Conservation (phyloP, 23 tunicate genomes). For the Trididemnum clinides region DNA sequence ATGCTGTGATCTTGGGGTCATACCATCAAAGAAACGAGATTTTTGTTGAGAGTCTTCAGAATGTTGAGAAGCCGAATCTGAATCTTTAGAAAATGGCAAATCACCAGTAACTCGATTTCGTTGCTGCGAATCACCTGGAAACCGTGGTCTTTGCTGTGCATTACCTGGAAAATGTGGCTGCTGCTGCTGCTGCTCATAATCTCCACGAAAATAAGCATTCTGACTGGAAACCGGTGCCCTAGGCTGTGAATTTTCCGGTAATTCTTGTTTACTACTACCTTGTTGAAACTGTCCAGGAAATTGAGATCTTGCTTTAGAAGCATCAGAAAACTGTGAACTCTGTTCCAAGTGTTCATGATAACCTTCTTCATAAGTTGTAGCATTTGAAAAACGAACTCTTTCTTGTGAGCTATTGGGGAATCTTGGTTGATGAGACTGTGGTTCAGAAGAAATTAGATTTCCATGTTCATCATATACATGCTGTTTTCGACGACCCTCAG, state of each 20-base stretch:
- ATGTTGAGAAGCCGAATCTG: not conserved
- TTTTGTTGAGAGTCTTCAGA: not conserved
- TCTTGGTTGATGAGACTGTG: not conserved
- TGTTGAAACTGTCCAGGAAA: too few species aligned
- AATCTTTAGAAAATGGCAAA: not conserved
- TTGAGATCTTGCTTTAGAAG: too few species aligned
- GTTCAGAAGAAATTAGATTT: not conserved
- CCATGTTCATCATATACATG: slow-evolving; percentile 10
- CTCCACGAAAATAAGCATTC: too few species aligned
- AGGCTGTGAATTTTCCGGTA: too few species aligned
- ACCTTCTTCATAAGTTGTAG: not conserved
- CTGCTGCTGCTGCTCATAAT: too few species aligned
- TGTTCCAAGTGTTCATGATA: too few species aligned
- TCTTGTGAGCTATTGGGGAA: not conserved
- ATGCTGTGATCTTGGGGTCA: not conserved
- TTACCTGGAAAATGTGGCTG: too few species aligned
- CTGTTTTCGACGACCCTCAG: not conserved
- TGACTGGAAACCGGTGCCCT: too few species aligned
- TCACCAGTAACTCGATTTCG: not conserved
- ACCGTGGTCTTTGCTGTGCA: not conserved
- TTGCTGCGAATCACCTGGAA: not conserved
- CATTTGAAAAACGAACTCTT: not conserved
- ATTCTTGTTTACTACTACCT: too few species aligned
- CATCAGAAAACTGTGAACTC: too few species aligned
- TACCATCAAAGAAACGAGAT: not conserved